phyloP scores from a whole-genome alignment of 2,888 invertebrate genomes.

The Chaetoderma sp. region DNA sequence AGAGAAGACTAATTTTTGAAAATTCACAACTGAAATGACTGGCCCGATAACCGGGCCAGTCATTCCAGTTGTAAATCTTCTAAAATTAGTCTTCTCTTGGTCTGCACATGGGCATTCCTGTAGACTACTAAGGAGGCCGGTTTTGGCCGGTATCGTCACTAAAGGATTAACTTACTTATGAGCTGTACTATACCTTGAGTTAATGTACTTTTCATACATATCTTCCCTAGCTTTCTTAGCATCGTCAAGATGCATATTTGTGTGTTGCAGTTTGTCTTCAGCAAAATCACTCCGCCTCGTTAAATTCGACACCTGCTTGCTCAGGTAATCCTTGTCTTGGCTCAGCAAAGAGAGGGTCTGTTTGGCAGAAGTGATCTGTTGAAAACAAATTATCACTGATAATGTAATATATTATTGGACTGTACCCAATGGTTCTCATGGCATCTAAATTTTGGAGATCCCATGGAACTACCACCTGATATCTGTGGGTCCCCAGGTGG shows the following conservation, averaged over 20 bases:
- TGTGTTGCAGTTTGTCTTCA: slow-evolving; percentile 60
- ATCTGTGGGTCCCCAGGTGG: too few species aligned
- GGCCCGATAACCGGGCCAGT: too few species aligned
- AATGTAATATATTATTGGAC: neutral
- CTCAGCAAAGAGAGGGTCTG: slow-evolving; percentile 61
- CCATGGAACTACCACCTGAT: neutral
- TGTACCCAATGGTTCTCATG: too few species aligned
- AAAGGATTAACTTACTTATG: too few species aligned
- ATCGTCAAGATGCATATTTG: slow-evolving; percentile 61
- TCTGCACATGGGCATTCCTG: too few species aligned
- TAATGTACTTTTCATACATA: slow-evolving; percentile 69
- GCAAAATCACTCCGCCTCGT: slow-evolving; percentile 54
- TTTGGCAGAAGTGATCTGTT: slow-evolving; percentile 53
- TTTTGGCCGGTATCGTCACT: too few species aligned
- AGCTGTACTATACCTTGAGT: slow-evolving; percentile 67
- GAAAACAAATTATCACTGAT: neutral
- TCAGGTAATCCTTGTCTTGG: slow-evolving; percentile 68
- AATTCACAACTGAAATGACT: too few species aligned
- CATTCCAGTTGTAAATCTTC: too few species aligned
- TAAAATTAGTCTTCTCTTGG: too few species aligned
- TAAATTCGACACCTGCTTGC: slow-evolving; percentile 59
- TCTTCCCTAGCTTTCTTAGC: slow-evolving; percentile 66
- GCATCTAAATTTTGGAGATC: neutral
- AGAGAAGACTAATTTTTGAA: too few species aligned
- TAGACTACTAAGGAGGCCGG: too few species aligned